These are phyloP conservation scores for Argyrosomus japonicus DNA, from an alignment of 2,113 vertebrate genomes.

Conservation along the genomic window DNA sequence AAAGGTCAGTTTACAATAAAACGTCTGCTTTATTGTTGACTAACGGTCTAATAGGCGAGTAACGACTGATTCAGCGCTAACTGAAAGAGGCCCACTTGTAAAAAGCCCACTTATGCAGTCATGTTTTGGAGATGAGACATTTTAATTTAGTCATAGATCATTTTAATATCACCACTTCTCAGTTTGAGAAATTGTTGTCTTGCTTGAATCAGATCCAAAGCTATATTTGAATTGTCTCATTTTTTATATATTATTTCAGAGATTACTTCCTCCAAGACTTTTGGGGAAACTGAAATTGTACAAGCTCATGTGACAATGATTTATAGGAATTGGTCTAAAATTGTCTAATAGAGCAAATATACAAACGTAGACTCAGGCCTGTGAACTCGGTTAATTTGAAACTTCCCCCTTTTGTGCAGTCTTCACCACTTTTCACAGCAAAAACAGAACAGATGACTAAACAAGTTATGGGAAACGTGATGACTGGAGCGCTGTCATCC, in stretches of 20 bases:
- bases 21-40: background rate
- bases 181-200: background rate
- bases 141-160: slow-evolving; percentile 4
- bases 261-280: background rate
- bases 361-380: background rate
- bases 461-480: background rate
- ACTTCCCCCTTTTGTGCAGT: background rate
- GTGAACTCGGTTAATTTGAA: background rate
- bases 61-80: background rate
- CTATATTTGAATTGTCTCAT: background rate
- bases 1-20: slow-evolving; percentile 30
- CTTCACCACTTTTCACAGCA: background rate
- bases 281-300: background rate
- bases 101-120: background rate
- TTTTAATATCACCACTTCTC: background rate
- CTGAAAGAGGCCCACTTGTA: background rate
- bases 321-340: background rate
- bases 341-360: background rate
- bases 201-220: background rate
- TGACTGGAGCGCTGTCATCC: slow-evolving; percentile 10
- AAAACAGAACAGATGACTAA: slow-evolving; percentile 1
- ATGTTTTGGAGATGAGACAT: background rate
- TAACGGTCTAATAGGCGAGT: background rate
- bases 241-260: no score
- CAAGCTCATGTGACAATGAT: background rate